These are phyloP conservation scores for Anorthoa munda DNA, from an alignment of 2,888 invertebrate species.

Conservation along the genomic window DNA sequence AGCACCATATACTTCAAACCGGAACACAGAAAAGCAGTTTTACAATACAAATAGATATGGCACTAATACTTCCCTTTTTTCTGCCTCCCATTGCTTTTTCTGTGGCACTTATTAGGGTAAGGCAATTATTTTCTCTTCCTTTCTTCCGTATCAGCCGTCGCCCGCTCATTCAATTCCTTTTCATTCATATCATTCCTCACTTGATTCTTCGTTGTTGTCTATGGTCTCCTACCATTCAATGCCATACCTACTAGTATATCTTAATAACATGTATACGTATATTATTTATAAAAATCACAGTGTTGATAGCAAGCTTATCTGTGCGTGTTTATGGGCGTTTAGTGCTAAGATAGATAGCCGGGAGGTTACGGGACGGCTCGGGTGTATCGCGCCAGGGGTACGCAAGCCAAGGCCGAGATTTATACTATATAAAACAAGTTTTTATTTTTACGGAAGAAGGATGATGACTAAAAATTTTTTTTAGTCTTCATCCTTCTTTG, in stretches of 20 bases:
- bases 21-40: too few species aligned
- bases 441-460: neutral
- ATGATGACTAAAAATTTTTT: too few species aligned
- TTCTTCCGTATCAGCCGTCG: neutral
- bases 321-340: constrained; percentile 66
- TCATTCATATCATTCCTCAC: neutral
- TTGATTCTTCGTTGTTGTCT: neutral
- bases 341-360: constrained; percentile 67
- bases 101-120: neutral
- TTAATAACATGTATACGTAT: constrained; percentile 17
- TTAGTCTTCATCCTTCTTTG: too few species aligned
- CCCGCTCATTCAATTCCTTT: neutral
- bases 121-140: neutral
- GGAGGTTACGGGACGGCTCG: constrained; percentile 71
- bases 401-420: constrained; percentile 52
- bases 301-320: constrained; percentile 63
- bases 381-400: constrained; percentile 70
- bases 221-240: neutral
- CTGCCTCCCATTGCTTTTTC: neutral
- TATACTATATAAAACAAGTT: constrained; percentile 16
- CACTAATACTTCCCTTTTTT: neutral
- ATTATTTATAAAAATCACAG: constrained; percentile 63
- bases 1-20: too few species aligned
- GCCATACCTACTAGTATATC: neutral
- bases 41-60: neutral